Percentiles rank a stretch among this genome's conserved stretches.
These are phyloP conservation scores for Xestia c-nigrum DNA, from an alignment of 2,888 invertebrate genomes.

Conservation along the genomic window DNA sequence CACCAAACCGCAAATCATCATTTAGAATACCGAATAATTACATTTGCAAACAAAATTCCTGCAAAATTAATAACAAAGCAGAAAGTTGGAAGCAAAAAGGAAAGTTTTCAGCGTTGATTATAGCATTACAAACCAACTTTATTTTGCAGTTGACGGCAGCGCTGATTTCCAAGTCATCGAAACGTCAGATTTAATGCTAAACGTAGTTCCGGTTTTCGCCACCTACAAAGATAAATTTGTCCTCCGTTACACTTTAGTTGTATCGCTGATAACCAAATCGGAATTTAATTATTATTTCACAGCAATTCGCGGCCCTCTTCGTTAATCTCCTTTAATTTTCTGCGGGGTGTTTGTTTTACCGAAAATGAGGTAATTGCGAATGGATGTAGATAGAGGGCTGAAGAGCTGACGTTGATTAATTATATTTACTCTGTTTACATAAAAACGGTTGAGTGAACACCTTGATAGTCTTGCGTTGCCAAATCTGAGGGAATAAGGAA, in stretches of 20 bases:
- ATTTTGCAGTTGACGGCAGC: slow-evolving; percentile 31
- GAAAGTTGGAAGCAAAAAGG: slow-evolving; percentile 67
- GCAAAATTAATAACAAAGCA: slow-evolving; percentile 66
- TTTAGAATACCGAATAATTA: slow-evolving; percentile 63
- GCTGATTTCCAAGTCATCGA: slow-evolving; percentile 21
- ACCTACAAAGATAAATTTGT: slow-evolving; percentile 20
- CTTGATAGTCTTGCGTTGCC: slow-evolving; percentile 53
- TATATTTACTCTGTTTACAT: slow-evolving; percentile 72
- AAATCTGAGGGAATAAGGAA: slow-evolving; percentile 52
- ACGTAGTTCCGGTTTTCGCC: slow-evolving; percentile 37
- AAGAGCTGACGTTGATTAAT: slow-evolving; percentile 81
- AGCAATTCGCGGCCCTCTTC: slow-evolving; percentile 75
- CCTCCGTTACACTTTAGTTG: slow-evolving; percentile 71
- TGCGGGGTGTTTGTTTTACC: slow-evolving; percentile 73
- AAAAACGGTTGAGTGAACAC: slow-evolving; percentile 66
- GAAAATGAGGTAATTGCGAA: slow-evolving; percentile 80
- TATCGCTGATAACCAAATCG: slow-evolving; percentile 74
- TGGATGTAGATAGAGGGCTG: slow-evolving; percentile 60
- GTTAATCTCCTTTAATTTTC: slow-evolving; percentile 70
- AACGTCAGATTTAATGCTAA: slow-evolving; percentile 31
- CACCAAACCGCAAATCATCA: slow-evolving; percentile 66
- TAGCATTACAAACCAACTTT: slow-evolving; percentile 30
- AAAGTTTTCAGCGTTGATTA: slow-evolving; percentile 75
- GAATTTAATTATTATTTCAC: slow-evolving; percentile 75
- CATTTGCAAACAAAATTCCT: slow-evolving; percentile 56